These are phyloP conservation scores for Eristalis pertinax DNA, from an alignment of 2,888 invertebrate genomes.

Conservation along the genomic window DNA sequence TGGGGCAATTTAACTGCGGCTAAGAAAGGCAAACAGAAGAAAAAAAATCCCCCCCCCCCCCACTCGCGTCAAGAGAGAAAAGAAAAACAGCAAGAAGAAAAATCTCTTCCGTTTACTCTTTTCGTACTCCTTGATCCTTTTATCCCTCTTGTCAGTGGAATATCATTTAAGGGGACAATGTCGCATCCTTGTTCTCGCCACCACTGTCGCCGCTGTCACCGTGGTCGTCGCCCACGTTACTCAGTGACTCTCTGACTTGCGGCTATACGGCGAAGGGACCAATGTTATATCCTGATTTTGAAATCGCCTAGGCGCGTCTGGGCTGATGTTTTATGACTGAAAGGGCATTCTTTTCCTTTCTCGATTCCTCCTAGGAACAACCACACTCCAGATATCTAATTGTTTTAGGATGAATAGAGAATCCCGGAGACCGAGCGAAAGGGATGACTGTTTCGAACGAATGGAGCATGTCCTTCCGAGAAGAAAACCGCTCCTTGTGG, in stretches of 20 bases:
- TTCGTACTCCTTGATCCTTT: slow-evolving; percentile 38
- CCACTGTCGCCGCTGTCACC: background rate
- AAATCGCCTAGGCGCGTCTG: slow-evolving; percentile 29
- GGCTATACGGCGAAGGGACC: slow-evolving; percentile 5
- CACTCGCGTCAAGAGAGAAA: background rate
- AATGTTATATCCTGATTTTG: slow-evolving; percentile 47
- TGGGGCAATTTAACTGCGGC: slow-evolving; percentile 33
- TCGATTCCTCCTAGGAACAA: background rate
- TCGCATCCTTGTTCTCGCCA: slow-evolving; percentile 51
- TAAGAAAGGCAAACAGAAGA: background rate
- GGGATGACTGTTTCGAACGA: background rate
- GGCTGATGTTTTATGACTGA: slow-evolving; percentile 1
- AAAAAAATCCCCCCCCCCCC: background rate
- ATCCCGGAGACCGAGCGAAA: background rate
- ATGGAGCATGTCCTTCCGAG: background rate
- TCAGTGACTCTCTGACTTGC: slow-evolving; percentile 10
- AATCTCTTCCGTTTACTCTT: slow-evolving; percentile 43
- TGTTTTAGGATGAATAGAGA: slow-evolving; percentile 56
- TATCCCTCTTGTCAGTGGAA: slow-evolving; percentile 44
- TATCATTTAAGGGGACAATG: slow-evolving; percentile 55
- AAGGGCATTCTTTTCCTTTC: background rate
- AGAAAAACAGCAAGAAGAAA: slow-evolving; percentile 3
- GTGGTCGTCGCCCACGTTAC: background rate
- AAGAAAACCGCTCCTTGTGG: too few species aligned
- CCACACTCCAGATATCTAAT: slow-evolving; percentile 30